These are phyloP conservation scores for Panzeria rudis DNA, from an alignment of 2,888 invertebrate species.

Conservation along the genomic window DNA sequence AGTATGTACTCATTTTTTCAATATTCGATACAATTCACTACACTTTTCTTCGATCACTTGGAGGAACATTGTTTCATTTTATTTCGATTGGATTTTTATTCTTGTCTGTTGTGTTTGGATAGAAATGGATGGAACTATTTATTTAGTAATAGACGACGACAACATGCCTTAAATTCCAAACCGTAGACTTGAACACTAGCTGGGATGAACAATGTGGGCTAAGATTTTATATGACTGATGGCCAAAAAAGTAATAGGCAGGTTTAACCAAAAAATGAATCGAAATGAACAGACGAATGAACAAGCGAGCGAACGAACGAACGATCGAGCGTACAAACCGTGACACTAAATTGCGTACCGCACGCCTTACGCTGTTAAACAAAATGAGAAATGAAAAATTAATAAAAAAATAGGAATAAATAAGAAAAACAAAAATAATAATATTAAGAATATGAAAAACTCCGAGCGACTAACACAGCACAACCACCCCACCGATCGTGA, in stretches of 20 bases:
- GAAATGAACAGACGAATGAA: conserved; percentile 58
- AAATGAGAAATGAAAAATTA: conserved; percentile 69
- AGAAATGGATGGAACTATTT: conserved; percentile 31
- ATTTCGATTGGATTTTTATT: conserved; percentile 1
- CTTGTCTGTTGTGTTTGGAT: conserved; percentile 67
- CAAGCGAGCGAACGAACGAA: not conserved
- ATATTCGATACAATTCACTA: conserved; percentile 32
- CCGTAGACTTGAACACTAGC: conserved; percentile 74
- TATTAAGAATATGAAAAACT: conserved; percentile 53
- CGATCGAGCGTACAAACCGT: conserved; percentile 59
- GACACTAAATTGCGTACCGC: conserved; percentile 71
- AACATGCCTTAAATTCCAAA: conserved; percentile 74
- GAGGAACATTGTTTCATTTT: conserved; percentile 2
- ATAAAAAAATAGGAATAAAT: conserved; percentile 37
- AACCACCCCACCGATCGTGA: conserved; percentile 74
- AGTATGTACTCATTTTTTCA: conserved; percentile 1
- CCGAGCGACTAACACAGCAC: conserved; percentile 60
- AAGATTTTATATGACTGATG: conserved; percentile 66
- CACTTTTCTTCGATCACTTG: conserved; percentile 61
- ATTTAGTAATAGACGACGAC: not conserved
- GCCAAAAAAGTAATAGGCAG: conserved; percentile 68
- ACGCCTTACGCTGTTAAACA: conserved; percentile 65
- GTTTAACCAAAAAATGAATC: conserved; percentile 42
- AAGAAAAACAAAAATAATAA: conserved; percentile 36
- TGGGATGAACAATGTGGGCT: conserved; percentile 72